Conservation (phyloP, 2,888 invertebrate genomes). For the Norana najaformis region DNA sequence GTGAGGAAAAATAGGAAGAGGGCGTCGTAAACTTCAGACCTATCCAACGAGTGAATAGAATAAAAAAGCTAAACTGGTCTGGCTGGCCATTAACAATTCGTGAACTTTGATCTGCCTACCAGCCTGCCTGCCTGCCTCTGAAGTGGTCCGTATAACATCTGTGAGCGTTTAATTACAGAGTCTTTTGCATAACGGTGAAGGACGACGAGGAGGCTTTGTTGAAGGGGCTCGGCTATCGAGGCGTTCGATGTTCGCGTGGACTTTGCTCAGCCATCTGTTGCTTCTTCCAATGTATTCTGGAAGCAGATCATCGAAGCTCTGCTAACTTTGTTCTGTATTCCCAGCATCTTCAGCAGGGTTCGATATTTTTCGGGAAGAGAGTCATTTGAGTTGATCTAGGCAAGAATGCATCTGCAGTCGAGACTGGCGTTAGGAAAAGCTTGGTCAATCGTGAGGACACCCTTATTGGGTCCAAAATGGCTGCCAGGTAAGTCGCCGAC, state of each 20-base stretch:
- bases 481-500: neutral
- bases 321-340: neutral
- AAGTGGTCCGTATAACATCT: too few relatives aligned
- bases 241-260: neutral
- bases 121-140: too few relatives aligned
- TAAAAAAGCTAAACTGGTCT: too few relatives aligned
- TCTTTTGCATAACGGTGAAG: too few relatives aligned
- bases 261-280: neutral
- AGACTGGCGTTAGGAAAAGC: neutral
- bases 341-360: neutral
- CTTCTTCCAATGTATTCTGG: neutral
- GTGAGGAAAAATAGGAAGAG: too few relatives aligned
- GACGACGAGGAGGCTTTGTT: neutral
- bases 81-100: neutral
- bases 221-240: neutral
- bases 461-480: neutral
- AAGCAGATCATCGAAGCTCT: neutral
- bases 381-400: neutral
- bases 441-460: neutral
- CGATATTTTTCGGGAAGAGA: neutral
- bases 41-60: too few relatives aligned
- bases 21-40: too few relatives aligned
- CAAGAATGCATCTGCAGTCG: conserved; percentile 7
- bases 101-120: too few relatives aligned
- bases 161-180: too few relatives aligned